Base-by-base conservation (phyloP, 2,888 invertebrate species). In the Smittia aterrima region DNA sequence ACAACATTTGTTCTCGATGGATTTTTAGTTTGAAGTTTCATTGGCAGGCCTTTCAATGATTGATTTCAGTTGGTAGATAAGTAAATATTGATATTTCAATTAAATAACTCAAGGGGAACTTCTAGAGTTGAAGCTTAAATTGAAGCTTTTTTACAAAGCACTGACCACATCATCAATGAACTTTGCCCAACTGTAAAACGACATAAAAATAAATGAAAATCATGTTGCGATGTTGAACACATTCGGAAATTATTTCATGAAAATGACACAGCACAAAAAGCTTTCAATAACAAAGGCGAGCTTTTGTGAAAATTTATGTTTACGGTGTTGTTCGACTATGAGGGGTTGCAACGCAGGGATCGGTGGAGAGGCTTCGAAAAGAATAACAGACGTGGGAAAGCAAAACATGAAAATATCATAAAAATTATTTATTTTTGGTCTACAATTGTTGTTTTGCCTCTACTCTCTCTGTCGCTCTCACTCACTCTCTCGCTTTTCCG, bases 261-360 rank as follows among this genome's bases (percentile, higher is more conserved):
- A 47, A 47, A 11, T 47, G 53, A 47, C 53, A 47, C 18, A 47
- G 53, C 53, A 47, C n/a, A 47, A 47, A 47, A 16, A 18, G 18
- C 18, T 47, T 47, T 47, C 18, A 47, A 47, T 47, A 47, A 47
- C 18, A 47, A 13, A 47, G 53, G 18, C 18, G 53, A 47, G 53
- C 53, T 47, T 47, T 47, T 47, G 53, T 47, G 53, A 47, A 47
- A 47, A 47, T 16, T 47, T 47, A 47, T 47, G 53, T 47, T 47
- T 47, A 47, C 11, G 53, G 53, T 47, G 53, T 38, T 38, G 6
- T 16, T 18, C 53, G 18, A 47, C 53, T 13, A 47, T 18, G 53
- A 47, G 11, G 53, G 53, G 53, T 38, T 47, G 53, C 53, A 47
- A n/a, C n/a, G 2, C 4, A 47, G 32, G 32, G 32, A 9, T 32